Conservation (phyloP, 2,888 invertebrate genomes). For the Idaea straminata region DNA sequence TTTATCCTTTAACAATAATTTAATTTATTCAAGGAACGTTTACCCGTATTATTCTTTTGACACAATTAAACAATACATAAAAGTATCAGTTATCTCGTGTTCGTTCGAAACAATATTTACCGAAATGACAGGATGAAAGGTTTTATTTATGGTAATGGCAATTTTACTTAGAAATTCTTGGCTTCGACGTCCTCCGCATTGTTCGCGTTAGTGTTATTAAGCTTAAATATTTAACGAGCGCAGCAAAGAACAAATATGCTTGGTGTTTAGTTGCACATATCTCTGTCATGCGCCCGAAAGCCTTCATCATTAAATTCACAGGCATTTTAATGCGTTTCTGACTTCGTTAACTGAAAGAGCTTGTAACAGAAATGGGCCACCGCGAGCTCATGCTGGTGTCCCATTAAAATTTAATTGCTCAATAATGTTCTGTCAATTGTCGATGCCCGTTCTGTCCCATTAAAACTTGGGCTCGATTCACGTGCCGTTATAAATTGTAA, state of each 20-base stretch:
- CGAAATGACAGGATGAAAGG: background rate
- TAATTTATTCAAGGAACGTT: background rate
- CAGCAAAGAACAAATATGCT: constrained; percentile 59
- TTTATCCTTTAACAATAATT: background rate
- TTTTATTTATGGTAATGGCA: background rate
- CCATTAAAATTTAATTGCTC: constrained; percentile 30
- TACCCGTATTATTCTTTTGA: background rate
- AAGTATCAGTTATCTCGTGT: background rate
- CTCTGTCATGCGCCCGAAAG: constrained; percentile 39
- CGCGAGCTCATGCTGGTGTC: constrained; percentile 15
- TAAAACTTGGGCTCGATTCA: background rate
- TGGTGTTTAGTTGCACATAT: constrained; percentile 46
- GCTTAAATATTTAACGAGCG: constrained; percentile 68
- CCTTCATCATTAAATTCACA: constrained; percentile 53
- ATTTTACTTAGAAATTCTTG: background rate
- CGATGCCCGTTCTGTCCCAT: constrained; percentile 16
- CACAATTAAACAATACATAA: background rate
- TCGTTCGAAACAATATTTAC: background rate
- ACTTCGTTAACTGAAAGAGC: constrained; percentile 20
- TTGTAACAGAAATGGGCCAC: constrained; percentile 37
- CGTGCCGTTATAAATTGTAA: background rate
- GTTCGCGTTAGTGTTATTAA: constrained; percentile 33
- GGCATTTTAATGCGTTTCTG: constrained; percentile 38
- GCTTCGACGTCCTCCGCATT: constrained; percentile 13
- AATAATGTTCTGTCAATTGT: constrained; percentile 23